Base-by-base conservation (phyloP, 2,113 vertebrate genomes). In the Cyphomyrus discorhynchus region DNA sequence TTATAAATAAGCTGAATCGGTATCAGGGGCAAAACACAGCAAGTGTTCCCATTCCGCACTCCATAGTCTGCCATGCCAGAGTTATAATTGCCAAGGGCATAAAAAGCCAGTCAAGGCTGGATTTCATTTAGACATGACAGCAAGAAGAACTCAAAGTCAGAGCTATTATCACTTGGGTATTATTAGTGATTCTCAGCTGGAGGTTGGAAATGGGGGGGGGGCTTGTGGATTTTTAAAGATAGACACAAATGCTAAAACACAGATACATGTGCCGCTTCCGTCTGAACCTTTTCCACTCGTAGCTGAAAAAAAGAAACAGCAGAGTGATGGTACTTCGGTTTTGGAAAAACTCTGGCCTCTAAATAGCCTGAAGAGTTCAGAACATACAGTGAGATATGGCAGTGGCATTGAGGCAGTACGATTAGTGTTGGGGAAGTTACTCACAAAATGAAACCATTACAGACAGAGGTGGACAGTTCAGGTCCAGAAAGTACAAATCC, bases 1-100 rank as follows among this genome's bases (percentile, higher is more conserved):
- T 91, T 93, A 92, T 92, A 93, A 93, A 93, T 93, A 93, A 93
- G 89, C 90, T 89, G 86, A 87, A 90, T 90, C 89, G 82, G 91
- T 92, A 92, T 92, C 91, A 92, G 90, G 90, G 91, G 88, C 74
- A 90, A 91, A 91, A 90, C 84, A 50, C 85, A 91, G 91, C 90
- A 53, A 87, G 89, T 91, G 91, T 70, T 56, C 88, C 87, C 56
- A 86, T 91, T 91, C 89, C 89, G 85, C 90, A 90, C 56, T 58
- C 49, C 77, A 74, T 45, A 87, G 24, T 89, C 90, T 31, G 31
- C 52, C 58, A 77, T 47, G 82, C 89, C 91, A 91, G 66, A 87
- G 70, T 87, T 88, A 31, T 74, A 27, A 74, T 50, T 47, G 87
- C 87, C 87, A 88, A 74, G 56, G 62, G 87, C 87, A 74, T 47